Base-by-base conservation (phyloP, 2,113 vertebrate genomes). In the Odontesthes bonariensis region DNA sequence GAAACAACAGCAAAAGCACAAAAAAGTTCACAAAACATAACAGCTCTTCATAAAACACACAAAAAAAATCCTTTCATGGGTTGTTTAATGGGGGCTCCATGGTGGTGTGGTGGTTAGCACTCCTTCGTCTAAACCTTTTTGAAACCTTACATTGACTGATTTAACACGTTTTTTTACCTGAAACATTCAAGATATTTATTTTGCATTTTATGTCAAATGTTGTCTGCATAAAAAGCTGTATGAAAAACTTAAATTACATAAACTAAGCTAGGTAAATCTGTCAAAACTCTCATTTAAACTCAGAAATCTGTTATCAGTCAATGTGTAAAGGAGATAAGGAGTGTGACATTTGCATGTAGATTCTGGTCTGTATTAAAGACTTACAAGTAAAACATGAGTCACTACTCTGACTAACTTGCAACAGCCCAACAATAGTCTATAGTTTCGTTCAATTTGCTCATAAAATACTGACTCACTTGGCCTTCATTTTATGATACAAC, bases 401-500 rank as follows among this genome's bases (percentile, higher is more conserved):
- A 42, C 57, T 47, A 7, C 60, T 19, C 27, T 73, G 10, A 23
- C 61, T 38, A 53, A 52, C 23, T 20, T 54, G 19, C 27, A 51
- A 52, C 33, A 61, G 20, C 17, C 54, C 53, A 53, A 73, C 17
- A 61, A 33, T 19, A 69, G 22, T 59, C 32, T 69, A 60, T 40
- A 49, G 27, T 53, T 58, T 57, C 62, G 67, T 72, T 74, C 38
- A 72, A 66, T 59, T 76, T 63, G 75, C 67, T 83, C 23, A 40
- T 69, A 65, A 64, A 69, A 79, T n/a, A 67, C 47, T 61, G 62
- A 73, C 60, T 81, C 55, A 65, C 63, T 60, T 51, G 17, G 78
- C 72, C 67, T 77, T 76, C 63, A 8, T 53, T 72, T 78, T 46
- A 83, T 82, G 56, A 78, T 55, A 61, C 77, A 83, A 79, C 56